Conservation (phyloP, 2,888 invertebrate genomes). For the Bembecia ichneumoniformis region DNA sequence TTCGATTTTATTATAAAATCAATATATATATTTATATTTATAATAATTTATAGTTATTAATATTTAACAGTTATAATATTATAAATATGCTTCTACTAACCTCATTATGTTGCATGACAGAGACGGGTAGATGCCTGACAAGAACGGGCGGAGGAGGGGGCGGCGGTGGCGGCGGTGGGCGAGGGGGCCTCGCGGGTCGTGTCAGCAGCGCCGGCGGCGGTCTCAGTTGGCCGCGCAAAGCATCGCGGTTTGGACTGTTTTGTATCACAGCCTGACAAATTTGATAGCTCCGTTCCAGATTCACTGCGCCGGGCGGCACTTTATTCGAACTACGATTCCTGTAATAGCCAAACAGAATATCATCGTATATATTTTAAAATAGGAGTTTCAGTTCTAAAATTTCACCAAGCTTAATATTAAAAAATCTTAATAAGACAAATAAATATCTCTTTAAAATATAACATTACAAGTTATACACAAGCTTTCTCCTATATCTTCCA, state of each 20-base stretch:
- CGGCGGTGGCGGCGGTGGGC: constrained; percentile 39
- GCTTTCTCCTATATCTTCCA: too few relatives aligned
- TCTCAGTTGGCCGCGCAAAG: constrained; percentile 85
- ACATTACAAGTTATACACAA: too few relatives aligned
- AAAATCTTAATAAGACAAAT: too few relatives aligned
- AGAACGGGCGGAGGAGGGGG: constrained; percentile 58
- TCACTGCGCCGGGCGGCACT: constrained; percentile 91
- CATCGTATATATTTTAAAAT: not conserved
- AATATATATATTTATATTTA: too few relatives aligned
- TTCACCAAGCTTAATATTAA: not conserved
- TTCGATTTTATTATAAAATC: too few relatives aligned
- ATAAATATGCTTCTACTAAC: constrained; percentile 20
- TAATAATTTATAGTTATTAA: too few relatives aligned
- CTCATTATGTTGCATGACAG: constrained; percentile 66
- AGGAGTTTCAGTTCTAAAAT: not conserved
- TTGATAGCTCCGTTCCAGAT: constrained; percentile 94
- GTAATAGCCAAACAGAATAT: constrained; percentile 3
- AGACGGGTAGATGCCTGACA: constrained; percentile 75
- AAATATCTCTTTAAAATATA: too few relatives aligned
- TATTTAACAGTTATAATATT: too few relatives aligned
- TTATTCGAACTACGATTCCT: constrained; percentile 77
- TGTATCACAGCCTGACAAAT: constrained; percentile 95
- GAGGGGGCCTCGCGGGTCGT: constrained; percentile 45
- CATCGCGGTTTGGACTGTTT: constrained; percentile 92
- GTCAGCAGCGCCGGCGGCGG: constrained; percentile 86